These are phyloP conservation scores for Phragmatobia fuliginosa DNA, from an alignment of 2,888 invertebrate species.

Conservation along the genomic window DNA sequence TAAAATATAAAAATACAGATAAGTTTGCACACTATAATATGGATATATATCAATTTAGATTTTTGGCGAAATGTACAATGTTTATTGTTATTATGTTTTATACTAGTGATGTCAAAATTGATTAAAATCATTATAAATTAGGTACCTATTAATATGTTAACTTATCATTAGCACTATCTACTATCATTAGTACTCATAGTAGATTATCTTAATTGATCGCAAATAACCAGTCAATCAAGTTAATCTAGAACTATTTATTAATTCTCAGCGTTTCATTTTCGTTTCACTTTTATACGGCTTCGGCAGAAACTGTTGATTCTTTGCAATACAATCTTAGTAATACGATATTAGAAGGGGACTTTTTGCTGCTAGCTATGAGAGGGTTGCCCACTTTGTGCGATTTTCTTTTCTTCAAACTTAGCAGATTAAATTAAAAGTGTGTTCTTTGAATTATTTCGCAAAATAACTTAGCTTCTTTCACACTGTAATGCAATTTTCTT, in stretches of 20 bases:
- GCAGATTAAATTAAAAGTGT: constrained; percentile 8
- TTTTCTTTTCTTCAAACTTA: constrained; percentile 19
- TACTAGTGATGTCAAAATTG: too few relatives aligned
- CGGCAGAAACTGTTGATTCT: constrained; percentile 44
- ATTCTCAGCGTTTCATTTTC: constrained; percentile 34
- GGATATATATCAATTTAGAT: too few relatives aligned
- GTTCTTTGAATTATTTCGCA: background rate
- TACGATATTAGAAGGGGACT: constrained; percentile 51
- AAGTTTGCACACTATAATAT: too few relatives aligned
- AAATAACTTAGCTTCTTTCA: background rate
- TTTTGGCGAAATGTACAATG: too few relatives aligned
- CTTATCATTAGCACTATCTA: background rate
- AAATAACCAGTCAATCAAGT: constrained; percentile 41
- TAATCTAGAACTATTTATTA: constrained; percentile 49
- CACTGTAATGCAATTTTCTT: background rate
- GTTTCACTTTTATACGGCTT: constrained; percentile 20
- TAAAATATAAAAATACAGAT: too few relatives aligned
- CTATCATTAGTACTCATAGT: background rate
- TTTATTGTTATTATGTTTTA: too few relatives aligned
- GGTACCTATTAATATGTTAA: too few relatives aligned
- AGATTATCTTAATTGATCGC: background rate
- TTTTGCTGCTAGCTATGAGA: constrained; percentile 46
- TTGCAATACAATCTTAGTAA: constrained; percentile 58
- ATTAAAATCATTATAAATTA: background rate
- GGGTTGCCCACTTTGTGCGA: constrained; percentile 29